Evolutionary conservation across 2,888 invertebrate species (phyloP), one percentile per base, ranked within the genome.

Genomic region (Formica aserva): DNA sequence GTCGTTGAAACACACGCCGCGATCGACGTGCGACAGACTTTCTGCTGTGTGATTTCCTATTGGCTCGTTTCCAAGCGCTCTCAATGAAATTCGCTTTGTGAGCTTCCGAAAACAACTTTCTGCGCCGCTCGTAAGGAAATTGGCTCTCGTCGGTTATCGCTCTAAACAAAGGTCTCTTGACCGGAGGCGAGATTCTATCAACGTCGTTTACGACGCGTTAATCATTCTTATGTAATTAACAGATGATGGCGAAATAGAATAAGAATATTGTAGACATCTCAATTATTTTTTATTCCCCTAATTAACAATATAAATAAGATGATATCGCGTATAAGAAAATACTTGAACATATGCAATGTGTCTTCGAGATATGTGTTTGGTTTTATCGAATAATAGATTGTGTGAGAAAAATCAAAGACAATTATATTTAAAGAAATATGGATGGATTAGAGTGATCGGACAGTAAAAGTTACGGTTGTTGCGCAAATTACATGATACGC

Each of bases 11-110:
- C 77, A 80, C 66, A 84, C 83, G 15, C 4, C 15, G 45, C 45
- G 45, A 72, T 78, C 83, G 83, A 63, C 63, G 84, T 83, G 85
- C 83, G 82, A 60, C 83, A 86, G 77, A 84, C 86, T 85, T 85
- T 88, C 83, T 85, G 81, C 87, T 83, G 57, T 82, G 90, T 86
- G 78, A 82, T 90, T 85, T 90, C 90, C 45, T 84, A 90, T 87
- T 89, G 90, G 90, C 90, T 85, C 90, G 89, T 85, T 90, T 90
- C 89, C 89, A 90, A 83, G 26, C 83, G 84, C 90, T 90, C 90
- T 89, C 90, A 83, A 85, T 84, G 83, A 86, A 86, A 69, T n/a
- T 15, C 8, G n/a, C 52, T 52, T n/a, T 52, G 71, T 32, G 83
- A 72, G 66, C 60, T 60, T 60, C 67, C 52, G 62, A 77, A 80